phyloP scores from a whole-genome alignment of 2,797 vertebrate species.

The Pristis pectinata region DNA sequence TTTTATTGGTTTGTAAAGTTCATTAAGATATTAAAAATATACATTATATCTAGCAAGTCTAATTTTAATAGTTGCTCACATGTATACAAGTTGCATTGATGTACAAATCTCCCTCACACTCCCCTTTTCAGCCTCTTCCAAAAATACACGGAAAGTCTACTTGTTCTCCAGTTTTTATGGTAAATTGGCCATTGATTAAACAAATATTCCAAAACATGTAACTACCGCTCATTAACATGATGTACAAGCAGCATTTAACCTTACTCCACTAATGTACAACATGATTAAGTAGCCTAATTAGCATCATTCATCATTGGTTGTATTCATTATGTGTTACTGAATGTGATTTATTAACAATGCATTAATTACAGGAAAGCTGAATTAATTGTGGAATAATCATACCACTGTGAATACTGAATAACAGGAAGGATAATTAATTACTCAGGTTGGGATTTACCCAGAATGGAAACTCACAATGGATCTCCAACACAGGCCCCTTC shows the following conservation, averaged over 20 bases:
- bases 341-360: slow-evolving; percentile 1
- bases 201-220: neutral
- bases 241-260: neutral
- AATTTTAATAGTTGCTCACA: too few species aligned
- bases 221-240: neutral
- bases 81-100: too few species aligned
- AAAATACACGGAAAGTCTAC: too few species aligned
- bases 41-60: too few species aligned
- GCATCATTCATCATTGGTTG: neutral
- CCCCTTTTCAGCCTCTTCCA: too few species aligned
- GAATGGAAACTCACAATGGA: neutral
- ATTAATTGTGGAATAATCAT: neutral
- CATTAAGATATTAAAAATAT: too few species aligned
- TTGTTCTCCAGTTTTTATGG: too few species aligned
- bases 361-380: neutral
- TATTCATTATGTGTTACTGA: neutral
- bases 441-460: neutral
- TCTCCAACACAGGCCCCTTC: neutral
- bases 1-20: too few species aligned
- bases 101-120: too few species aligned
- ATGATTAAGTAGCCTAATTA: neutral
- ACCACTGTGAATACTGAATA: neutral
- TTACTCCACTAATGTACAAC: neutral
- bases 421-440: neutral
- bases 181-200: neutral